Conservation (phyloP, 2,797 vertebrate species). For the Aotus griseimembra region DNA sequence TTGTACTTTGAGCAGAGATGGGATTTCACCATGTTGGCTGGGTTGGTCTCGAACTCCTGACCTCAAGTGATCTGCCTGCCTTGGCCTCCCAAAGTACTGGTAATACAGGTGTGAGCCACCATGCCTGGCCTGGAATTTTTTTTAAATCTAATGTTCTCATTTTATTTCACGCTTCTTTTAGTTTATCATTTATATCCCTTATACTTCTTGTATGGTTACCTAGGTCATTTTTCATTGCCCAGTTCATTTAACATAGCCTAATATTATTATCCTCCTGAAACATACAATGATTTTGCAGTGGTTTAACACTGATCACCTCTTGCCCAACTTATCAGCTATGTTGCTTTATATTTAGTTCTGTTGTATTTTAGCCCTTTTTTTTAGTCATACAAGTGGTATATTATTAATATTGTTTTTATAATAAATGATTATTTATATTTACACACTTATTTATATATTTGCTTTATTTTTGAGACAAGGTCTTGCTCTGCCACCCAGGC, state of each 20-base stretch:
- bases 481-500: no score
- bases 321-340: neutral
- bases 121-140: neutral
- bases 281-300: neutral
- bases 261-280: neutral
- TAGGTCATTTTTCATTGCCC: neutral
- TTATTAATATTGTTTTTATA: neutral
- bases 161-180: neutral
- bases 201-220: neutral
- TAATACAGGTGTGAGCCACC: neutral
- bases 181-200: neutral
- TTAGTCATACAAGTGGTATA: neutral
- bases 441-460: neutral
- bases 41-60: neutral
- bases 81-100: neutral
- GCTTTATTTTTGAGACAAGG: neutral
- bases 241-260: neutral
- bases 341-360: neutral
- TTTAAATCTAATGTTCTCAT: neutral
- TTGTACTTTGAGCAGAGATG: neutral
- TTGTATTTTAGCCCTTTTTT: neutral
- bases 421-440: neutral
- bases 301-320: neutral
- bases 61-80: neutral
- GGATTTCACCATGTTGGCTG: neutral